Percentiles rank a stretch among this genome's conserved stretches.
Conservation (phyloP, 2,113 vertebrate species). For the Trematocara marginatum region DNA sequence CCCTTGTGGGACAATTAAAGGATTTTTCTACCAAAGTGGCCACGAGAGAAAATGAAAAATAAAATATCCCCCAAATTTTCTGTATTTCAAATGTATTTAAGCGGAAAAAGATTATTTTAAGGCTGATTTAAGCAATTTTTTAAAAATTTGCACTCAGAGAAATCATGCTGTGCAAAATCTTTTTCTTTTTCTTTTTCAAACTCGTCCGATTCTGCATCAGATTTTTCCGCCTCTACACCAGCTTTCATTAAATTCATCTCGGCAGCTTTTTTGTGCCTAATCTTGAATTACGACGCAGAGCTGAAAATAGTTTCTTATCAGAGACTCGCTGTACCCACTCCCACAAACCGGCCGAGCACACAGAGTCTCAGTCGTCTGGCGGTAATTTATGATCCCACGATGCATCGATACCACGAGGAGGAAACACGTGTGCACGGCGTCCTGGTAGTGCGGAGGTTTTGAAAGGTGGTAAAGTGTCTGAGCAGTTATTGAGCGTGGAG, state of each 20-base stretch:
- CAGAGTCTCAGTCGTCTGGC: neutral
- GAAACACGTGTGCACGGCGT: neutral
- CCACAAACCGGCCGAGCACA: neutral
- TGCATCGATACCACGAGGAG: neutral
- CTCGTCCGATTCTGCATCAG: neutral
- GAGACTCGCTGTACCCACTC: neutral
- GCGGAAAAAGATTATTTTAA: accelerated
- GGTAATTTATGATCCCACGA: neutral
- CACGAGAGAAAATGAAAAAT: neutral
- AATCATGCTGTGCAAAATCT: neutral
- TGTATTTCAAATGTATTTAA: neutral
- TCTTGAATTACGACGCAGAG: neutral
- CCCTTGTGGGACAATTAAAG: neutral
- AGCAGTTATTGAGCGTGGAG: neutral
- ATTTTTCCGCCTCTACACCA: neutral
- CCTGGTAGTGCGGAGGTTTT: neutral
- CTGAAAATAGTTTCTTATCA: neutral
- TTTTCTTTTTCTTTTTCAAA: neutral
- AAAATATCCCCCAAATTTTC: neutral
- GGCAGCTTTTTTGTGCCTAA: neutral
- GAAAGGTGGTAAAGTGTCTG: neutral
- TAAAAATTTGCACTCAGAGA: neutral
- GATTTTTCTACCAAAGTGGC: neutral
- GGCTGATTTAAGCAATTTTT: neutral
- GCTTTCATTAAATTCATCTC: neutral